phyloP scores from a whole-genome alignment of 2,888 invertebrate genomes.

The Lypha dubia region DNA sequence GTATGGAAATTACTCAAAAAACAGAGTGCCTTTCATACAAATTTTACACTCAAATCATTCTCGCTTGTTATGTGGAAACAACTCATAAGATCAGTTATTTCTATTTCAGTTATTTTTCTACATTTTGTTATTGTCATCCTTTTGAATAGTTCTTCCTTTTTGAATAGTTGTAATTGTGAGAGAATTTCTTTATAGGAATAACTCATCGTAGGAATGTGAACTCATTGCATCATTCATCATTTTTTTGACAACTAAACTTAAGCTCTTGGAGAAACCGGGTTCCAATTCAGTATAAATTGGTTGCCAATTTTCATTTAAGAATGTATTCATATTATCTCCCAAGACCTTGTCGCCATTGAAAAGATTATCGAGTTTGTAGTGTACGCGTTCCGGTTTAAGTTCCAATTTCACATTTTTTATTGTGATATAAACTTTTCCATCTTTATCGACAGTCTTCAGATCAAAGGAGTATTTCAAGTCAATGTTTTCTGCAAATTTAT shows the following conservation, averaged over 20 bases:
- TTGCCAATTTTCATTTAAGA: conserved; percentile 84
- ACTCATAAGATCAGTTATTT: too few species aligned
- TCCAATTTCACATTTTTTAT: conserved; percentile 69
- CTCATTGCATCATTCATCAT: conserved; percentile 42
- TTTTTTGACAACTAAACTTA: conserved; percentile 42
- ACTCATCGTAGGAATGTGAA: conserved; percentile 40
- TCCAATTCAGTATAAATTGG: conserved; percentile 59
- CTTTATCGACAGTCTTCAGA: conserved; percentile 58
- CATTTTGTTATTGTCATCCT: too few species aligned
- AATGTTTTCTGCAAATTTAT: conserved; percentile 54
- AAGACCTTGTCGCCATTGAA: conserved; percentile 83
- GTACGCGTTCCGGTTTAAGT: conserved; percentile 68
- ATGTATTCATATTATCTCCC: conserved; percentile 83
- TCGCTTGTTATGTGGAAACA: too few species aligned
- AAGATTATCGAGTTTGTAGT: conserved; percentile 80
- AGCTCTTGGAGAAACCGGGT: conserved; percentile 14
- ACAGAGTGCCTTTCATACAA: too few species aligned
- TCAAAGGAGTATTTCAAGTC: conserved; percentile 41
- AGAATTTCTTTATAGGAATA: conserved; percentile 15
- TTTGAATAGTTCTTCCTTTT: too few species aligned
- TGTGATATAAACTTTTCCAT: conserved; percentile 61
- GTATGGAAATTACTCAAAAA: too few species aligned
- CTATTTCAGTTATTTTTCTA: too few species aligned
- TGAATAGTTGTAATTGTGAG: too few species aligned
- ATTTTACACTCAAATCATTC: too few species aligned